phyloP scores from a whole-genome alignment of 2,113 vertebrate species.

The Labeo rohita region DNA sequence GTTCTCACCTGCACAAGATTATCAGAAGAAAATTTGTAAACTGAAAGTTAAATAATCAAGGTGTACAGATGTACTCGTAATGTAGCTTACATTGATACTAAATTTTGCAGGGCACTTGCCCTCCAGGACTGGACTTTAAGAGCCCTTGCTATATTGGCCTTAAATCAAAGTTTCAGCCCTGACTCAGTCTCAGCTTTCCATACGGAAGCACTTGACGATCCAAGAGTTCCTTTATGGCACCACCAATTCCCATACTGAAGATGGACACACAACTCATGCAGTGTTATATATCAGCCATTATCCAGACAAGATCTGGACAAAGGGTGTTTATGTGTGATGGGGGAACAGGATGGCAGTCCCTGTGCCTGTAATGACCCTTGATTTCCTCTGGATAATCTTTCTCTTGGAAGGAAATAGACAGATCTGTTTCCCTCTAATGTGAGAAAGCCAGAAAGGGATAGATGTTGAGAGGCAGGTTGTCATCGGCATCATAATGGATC shows the following conservation, averaged over 20 bases:
- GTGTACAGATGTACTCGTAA: background rate
- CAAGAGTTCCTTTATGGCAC: constrained; percentile 33
- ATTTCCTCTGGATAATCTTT: constrained; percentile 78
- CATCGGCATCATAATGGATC: constrained; percentile 81
- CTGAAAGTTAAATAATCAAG: background rate
- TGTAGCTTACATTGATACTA: background rate
- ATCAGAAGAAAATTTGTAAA: background rate
- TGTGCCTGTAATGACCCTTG: constrained; percentile 76
- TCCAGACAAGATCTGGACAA: constrained; percentile 60
- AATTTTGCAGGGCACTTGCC: background rate
- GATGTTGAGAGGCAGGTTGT: constrained; percentile 73
- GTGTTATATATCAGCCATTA: constrained; percentile 58
- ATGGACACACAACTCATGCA: constrained; percentile 41
- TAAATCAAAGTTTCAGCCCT: constrained; percentile 36
- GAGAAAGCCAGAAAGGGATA: constrained; percentile 78
- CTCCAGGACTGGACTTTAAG: background rate
- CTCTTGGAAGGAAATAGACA: constrained; percentile 77
- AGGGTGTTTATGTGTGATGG: constrained; percentile 49
- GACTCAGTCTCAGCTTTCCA: constrained; percentile 33
- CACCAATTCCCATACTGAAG: constrained; percentile 33
- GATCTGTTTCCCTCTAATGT: constrained; percentile 82
- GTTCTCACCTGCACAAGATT: constrained; percentile 78
- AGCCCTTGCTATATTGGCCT: background rate
- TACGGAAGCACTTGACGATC: constrained; percentile 24
- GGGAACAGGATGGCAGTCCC: constrained; percentile 65